Percentiles rank a stretch among this genome's conserved stretches.
These are phyloP conservation scores for Sula dactylatra DNA, from an alignment of 2,113 vertebrate genomes.

Conservation along the genomic window DNA sequence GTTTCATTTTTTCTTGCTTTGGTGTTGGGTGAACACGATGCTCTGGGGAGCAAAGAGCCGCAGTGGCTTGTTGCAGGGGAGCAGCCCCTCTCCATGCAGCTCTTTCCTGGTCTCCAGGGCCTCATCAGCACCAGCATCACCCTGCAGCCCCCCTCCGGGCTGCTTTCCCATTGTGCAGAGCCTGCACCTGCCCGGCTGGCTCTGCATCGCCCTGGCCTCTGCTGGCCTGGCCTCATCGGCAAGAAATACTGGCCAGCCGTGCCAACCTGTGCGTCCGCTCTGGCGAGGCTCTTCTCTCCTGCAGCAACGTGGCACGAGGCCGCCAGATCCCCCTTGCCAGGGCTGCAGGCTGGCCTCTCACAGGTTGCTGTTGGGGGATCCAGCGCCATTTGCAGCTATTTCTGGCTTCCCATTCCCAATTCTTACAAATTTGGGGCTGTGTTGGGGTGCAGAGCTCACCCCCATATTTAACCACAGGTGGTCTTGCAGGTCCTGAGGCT, in stretches of 20 bases:
- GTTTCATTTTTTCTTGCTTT: not conserved
- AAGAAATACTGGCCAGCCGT: not conserved
- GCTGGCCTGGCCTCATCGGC: not conserved
- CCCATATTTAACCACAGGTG: not conserved
- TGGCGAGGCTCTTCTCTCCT: not conserved
- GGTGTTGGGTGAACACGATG: not conserved
- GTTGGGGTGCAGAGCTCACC: not conserved
- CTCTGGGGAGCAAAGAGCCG: not conserved
- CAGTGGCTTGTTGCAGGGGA: not conserved
- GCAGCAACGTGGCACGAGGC: not conserved
- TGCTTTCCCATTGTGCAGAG: not conserved
- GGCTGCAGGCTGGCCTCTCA: not conserved
- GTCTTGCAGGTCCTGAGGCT: not conserved
- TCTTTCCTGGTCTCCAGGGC: not conserved
- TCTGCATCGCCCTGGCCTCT: not conserved
- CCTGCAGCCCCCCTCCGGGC: not conserved
- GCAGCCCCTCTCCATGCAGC: not conserved
- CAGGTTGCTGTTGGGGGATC: not conserved
- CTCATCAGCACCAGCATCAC: not conserved
- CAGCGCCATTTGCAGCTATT: not conserved
- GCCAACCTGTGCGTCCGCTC: not conserved
- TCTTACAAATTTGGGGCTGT: not conserved
- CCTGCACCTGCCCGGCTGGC: not conserved
- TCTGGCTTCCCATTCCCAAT: not conserved
- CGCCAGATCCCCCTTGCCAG: not conserved